Conservation (phyloP, 2,113 vertebrate genomes). For the Nesoenas mayeri region DNA sequence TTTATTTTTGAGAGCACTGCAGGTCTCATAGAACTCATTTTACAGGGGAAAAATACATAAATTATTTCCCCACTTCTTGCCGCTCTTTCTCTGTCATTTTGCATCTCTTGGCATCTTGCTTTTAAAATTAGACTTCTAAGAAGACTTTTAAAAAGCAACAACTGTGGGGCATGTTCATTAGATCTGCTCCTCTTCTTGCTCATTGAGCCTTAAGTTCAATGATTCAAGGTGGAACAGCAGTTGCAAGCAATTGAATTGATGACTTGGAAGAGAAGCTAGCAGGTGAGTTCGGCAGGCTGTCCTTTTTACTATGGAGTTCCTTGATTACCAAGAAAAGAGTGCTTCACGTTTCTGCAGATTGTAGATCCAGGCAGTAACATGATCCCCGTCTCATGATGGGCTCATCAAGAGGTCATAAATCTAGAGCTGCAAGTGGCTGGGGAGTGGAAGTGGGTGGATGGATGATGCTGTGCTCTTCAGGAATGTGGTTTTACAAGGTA, state of each 20-base stretch:
- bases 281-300: constrained; percentile 38
- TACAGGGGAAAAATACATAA: neutral
- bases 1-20: constrained; percentile 9
- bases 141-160: neutral
- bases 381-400: neutral
- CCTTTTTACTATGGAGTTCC: neutral
- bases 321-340: constrained; percentile 8
- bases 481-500: neutral
- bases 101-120: neutral
- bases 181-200: neutral
- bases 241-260: constrained; percentile 41
- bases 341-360: neutral
- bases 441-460: neutral
- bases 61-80: neutral
- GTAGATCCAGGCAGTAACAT: neutral
- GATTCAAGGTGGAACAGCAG: neutral
- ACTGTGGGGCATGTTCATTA: neutral
- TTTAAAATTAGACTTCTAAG: constrained; percentile 39
- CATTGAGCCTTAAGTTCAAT: neutral
- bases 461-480: neutral
- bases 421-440: neutral
- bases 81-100: neutral
- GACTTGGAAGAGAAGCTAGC: constrained; percentile 20
- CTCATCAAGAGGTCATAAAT: neutral
- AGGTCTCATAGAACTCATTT: neutral